A percentile compares a stretch with the other conserved stretches of the same genome.
phyloP scores from a whole-genome alignment of 2,888 invertebrate genomes.

The Lepidocyrtoides sp. region DNA sequence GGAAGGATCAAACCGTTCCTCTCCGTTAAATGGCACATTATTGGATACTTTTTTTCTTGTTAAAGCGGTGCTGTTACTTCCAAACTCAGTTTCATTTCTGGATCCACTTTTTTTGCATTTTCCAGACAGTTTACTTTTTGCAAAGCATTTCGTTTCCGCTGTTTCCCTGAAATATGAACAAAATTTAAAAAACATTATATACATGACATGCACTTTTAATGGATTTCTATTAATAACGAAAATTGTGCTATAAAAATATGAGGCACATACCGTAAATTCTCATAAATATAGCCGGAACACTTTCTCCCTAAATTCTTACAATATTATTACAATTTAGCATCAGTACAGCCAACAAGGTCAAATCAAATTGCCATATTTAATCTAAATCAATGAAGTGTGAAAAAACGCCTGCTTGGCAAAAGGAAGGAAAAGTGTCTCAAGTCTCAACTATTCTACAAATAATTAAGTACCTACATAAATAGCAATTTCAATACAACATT shows the following conservation, averaged over 20 bases:
- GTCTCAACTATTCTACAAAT: too few species aligned
- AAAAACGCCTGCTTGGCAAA: too few species aligned
- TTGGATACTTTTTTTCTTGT: neutral
- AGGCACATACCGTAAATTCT: conserved; percentile 72
- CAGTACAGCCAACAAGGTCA: too few species aligned
- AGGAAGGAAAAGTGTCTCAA: too few species aligned
- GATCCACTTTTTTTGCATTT: conserved; percentile 28
- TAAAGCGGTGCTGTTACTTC: neutral
- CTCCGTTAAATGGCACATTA: neutral
- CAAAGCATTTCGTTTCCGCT: neutral
- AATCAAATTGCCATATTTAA: too few species aligned
- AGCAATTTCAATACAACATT: too few species aligned
- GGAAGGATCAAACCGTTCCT: conserved; percentile 41
- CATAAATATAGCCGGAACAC: conserved; percentile 69
- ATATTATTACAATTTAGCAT: too few species aligned
- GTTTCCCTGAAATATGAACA: neutral
- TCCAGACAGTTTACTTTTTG: neutral
- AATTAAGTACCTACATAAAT: too few species aligned
- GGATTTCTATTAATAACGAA: neutral
- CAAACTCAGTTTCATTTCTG: neutral
- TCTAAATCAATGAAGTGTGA: too few species aligned
- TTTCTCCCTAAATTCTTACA: conserved; percentile 8
- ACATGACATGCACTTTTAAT: neutral
- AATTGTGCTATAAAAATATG: neutral
- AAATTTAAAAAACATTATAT: neutral